These are phyloP conservation scores for Strigamia maritima DNA, from an alignment of 2,888 invertebrate species.

Conservation along the genomic window DNA sequence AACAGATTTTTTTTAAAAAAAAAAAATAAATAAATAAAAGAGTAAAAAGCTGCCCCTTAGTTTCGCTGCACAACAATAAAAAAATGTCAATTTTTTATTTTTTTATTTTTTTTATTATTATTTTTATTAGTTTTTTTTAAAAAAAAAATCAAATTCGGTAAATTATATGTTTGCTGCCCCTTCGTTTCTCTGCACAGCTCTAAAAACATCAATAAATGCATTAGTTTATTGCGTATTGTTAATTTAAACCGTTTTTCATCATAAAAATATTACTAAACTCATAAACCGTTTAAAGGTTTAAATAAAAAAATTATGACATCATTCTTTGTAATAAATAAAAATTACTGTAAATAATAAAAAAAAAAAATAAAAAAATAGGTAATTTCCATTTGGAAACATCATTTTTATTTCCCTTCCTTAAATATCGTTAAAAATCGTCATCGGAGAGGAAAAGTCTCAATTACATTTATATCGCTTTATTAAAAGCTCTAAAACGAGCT, in stretches of 20 bases:
- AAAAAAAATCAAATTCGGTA: too few species aligned
- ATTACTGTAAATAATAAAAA: slow-evolving; percentile 6
- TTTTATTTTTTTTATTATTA: too few species aligned
- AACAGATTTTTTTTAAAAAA: not conserved
- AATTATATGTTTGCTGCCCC: too few species aligned
- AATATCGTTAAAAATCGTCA: slow-evolving; percentile 5
- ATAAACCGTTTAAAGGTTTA: not conserved
- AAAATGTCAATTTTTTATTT: too few species aligned
- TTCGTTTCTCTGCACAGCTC: too few species aligned
- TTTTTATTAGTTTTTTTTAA: too few species aligned
- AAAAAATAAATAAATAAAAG: not conserved
- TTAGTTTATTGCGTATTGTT: too few species aligned
- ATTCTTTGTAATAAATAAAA: not conserved
- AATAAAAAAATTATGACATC: not conserved
- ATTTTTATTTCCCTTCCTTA: not conserved
- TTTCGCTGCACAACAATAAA: not conserved
- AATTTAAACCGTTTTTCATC: too few species aligned
- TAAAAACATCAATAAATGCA: too few species aligned
- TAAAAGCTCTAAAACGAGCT: slow-evolving; percentile 15
- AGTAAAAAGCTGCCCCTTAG: not conserved
- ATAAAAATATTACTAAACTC: too few species aligned
- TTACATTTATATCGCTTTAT: slow-evolving; percentile 15
- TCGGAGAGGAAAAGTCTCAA: slow-evolving; percentile 5
- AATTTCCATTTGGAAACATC: not conserved
- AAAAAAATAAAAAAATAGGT: not conserved